Percentiles rank a stretch among this genome's conserved stretches.
Evolutionary conservation across 2,113 vertebrate species (phyloP).

Genomic region (Pachypanchax playfairii): DNA sequence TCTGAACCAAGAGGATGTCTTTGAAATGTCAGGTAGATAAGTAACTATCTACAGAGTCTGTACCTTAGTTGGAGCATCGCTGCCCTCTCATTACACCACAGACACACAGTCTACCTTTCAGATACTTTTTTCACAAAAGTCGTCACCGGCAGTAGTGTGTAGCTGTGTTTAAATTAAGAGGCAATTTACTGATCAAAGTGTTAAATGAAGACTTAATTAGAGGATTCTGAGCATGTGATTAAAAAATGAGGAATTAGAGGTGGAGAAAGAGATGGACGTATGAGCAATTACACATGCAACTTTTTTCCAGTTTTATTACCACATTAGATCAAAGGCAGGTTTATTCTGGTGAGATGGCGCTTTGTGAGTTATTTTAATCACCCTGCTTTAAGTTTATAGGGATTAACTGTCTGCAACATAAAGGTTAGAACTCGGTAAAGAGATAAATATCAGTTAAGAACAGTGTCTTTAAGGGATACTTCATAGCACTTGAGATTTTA

Average conservation of each 20-base stretch:
- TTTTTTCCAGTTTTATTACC: slow-evolving; percentile 41
- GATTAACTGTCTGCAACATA: slow-evolving; percentile 14
- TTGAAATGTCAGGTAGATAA: slow-evolving; percentile 51
- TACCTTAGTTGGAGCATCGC: slow-evolving; percentile 1
- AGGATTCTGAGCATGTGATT: slow-evolving; percentile 31
- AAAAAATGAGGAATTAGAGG: slow-evolving; percentile 18
- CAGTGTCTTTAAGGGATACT: neutral
- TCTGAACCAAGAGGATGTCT: slow-evolving; percentile 32
- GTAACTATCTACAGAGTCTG: slow-evolving; percentile 25
- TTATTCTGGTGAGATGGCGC: slow-evolving; percentile 1
- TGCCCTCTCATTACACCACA: slow-evolving; percentile 67
- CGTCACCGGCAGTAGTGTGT: slow-evolving; percentile 39
- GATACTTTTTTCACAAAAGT: slow-evolving; percentile 1
- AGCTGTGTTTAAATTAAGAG: slow-evolving; percentile 42
- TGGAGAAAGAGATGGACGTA: slow-evolving; percentile 34
- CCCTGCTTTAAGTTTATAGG: slow-evolving; percentile 37
- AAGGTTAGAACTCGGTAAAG: slow-evolving; percentile 2
- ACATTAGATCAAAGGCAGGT: slow-evolving; percentile 34
- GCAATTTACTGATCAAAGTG: slow-evolving; percentile 50
- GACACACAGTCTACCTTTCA: slow-evolving; percentile 41
- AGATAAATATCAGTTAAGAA: slow-evolving; percentile 21
- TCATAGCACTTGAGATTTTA: slow-evolving; percentile 9
- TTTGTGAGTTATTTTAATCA: slow-evolving; percentile 34
- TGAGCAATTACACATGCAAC: slow-evolving; percentile 9
- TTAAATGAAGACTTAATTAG: slow-evolving; percentile 50